Evolutionary conservation across 1,140 invertebrate genomes (phyloP).

Genomic region (Dinothrombium tinctorium): DNA sequence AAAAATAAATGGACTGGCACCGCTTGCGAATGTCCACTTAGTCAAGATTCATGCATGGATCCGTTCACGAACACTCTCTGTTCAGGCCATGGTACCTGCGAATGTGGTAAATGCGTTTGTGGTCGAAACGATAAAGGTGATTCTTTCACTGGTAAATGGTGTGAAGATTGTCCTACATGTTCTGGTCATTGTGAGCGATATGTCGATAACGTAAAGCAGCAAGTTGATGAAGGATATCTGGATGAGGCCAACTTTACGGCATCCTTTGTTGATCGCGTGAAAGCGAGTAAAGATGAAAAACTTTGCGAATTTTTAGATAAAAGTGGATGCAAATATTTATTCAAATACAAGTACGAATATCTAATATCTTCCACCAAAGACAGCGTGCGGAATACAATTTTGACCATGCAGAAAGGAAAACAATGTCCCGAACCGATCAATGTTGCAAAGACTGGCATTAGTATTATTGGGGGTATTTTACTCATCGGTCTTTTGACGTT

Average conservation of each 20-base stretch:
- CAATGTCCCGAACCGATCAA: conserved; percentile 21
- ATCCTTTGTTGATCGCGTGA: conserved; percentile 19
- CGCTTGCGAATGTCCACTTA: not conserved
- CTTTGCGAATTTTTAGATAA: conserved; percentile 15
- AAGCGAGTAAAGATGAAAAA: conserved; percentile 14
- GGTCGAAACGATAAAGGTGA: not conserved
- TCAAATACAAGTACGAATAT: conserved; percentile 35
- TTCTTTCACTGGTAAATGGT: conserved; percentile 23
- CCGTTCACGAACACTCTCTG: not conserved
- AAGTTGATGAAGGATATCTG: conserved; percentile 54
- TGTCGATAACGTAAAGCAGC: conserved; percentile 74
- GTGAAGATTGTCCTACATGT: conserved; percentile 83
- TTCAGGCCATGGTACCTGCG: conserved; percentile 35
- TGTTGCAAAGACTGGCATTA: conserved; percentile 49
- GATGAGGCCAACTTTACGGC: conserved; percentile 28
- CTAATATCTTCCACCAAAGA: no score
- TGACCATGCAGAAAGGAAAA: no score
- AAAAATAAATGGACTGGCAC: not conserved
- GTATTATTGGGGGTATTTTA: conserved; percentile 82
- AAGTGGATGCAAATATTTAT: conserved; percentile 17
- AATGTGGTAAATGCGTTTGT: conserved; percentile 37
- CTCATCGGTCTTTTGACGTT: conserved; percentile 4
- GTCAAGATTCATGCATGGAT: not conserved
- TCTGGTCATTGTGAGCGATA: conserved; percentile 62
- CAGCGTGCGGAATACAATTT: no score